phyloP scores from a whole-genome alignment of 2,113 vertebrate genomes.

The Potamarius usumacintae region DNA sequence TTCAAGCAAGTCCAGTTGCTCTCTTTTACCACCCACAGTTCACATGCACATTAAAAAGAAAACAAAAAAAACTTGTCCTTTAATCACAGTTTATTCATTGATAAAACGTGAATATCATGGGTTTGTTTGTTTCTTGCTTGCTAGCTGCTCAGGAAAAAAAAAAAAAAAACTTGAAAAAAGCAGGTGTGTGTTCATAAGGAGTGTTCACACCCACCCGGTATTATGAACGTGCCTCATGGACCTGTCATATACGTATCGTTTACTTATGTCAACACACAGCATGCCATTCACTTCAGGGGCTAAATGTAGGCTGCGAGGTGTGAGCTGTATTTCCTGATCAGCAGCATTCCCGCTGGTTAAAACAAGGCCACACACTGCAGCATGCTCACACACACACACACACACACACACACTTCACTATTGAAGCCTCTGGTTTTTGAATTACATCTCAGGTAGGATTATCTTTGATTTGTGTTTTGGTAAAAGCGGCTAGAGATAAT shows the following conservation, averaged over 20 bases:
- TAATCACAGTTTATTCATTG: not conserved
- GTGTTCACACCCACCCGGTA: not conserved
- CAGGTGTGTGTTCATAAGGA: not conserved
- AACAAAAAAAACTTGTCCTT: not conserved
- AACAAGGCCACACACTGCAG: conserved; percentile 14
- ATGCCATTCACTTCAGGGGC: not conserved
- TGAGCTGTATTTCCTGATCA: conserved; percentile 65
- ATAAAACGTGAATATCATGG: not conserved
- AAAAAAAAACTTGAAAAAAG: not conserved
- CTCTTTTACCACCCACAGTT: too few species aligned
- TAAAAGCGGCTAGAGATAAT: not conserved
- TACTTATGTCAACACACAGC: not conserved
- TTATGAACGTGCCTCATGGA: not conserved
- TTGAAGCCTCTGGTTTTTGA: not conserved
- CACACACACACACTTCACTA: not conserved
- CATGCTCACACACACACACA: not conserved
- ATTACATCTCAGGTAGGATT: not conserved
- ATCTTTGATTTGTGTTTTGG: too few species aligned
- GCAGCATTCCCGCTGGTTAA: conserved; percentile 67
- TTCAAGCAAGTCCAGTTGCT: too few species aligned
- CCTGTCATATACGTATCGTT: not conserved
- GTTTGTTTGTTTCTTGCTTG: not conserved
- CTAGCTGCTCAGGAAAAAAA: too few species aligned
- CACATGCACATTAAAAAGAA: not conserved
- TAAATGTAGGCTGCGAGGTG: conserved; percentile 2